Conservation (phyloP, 1,140 invertebrate species). For the Phthorimaea operculella region DNA sequence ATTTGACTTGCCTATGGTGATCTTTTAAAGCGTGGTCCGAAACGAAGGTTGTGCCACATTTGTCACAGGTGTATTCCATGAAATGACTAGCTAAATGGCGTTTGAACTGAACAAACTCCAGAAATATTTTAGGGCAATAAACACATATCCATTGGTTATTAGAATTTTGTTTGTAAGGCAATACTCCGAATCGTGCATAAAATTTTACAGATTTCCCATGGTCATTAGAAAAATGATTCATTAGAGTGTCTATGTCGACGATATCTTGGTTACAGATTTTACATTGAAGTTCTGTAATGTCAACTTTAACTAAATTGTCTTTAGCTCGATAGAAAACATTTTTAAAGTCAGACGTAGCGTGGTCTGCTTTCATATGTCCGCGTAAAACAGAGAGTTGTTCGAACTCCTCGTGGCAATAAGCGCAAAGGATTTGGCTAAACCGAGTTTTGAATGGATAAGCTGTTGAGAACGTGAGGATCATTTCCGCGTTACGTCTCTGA, state of each 20-base stretch:
- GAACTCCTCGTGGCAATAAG: slow-evolving; percentile 51
- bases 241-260: slow-evolving; percentile 40
- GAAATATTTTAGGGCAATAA: slow-evolving; percentile 39
- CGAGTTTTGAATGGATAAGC: slow-evolving; percentile 57
- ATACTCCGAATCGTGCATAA: slow-evolving; percentile 45
- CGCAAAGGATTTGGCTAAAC: slow-evolving; percentile 55
- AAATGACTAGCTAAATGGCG: slow-evolving; percentile 49
- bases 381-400: slow-evolving; percentile 35
- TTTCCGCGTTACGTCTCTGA: slow-evolving; percentile 54
- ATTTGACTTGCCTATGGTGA: slow-evolving; percentile 51
- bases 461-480: slow-evolving; percentile 51
- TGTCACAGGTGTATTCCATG: slow-evolving; percentile 54
- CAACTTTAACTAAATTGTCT: slow-evolving; percentile 55
- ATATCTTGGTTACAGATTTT: slow-evolving; percentile 40
- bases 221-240: slow-evolving; percentile 43
- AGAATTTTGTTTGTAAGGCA: slow-evolving; percentile 48
- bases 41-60: slow-evolving; percentile 53
- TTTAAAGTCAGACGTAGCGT: slow-evolving; percentile 42
- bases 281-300: slow-evolving; percentile 52
- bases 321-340: slow-evolving; percentile 54
- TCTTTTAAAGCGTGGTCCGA: slow-evolving; percentile 46
- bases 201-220: slow-evolving; percentile 51
- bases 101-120: slow-evolving; percentile 45
- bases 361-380: slow-evolving; percentile 42
- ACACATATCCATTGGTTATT: slow-evolving; percentile 43